These are phyloP conservation scores for Rhodinocichla rosea DNA, from an alignment of 2,113 vertebrate genomes.

Conservation along the genomic window DNA sequence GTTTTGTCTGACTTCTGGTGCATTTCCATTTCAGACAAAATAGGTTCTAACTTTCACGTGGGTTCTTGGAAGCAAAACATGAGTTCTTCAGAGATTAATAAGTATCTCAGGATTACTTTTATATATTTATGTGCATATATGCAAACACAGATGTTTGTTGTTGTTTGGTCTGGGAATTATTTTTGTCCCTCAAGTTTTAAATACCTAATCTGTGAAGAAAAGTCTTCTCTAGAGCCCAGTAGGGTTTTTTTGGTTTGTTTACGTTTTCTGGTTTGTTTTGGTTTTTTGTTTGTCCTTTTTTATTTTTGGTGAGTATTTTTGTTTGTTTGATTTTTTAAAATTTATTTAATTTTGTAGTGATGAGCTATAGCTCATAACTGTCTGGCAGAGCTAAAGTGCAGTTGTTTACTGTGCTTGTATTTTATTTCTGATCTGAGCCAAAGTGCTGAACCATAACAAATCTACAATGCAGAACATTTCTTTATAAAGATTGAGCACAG, in stretches of 20 bases:
- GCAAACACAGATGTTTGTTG: fast-evolving
- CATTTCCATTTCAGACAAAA: not conserved
- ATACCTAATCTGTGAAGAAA: not conserved
- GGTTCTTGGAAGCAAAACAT: not conserved
- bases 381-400: not conserved
- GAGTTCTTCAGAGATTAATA: not conserved
- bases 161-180: not conserved
- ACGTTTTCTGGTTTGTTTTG: not conserved
- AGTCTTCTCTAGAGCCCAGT: not conserved
- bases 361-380: not conserved
- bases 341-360: not conserved
- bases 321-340: too few relatives aligned
- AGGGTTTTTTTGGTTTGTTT: not conserved
- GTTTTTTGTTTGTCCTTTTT: not conserved
- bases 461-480: not conserved
- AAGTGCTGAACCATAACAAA: constrained; percentile 15
- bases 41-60: not conserved
- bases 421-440: constrained; percentile 4
- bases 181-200: not conserved
- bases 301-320: too few relatives aligned
- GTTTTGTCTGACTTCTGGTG: not conserved
- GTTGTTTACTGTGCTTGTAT: constrained; percentile 6
- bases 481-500: not conserved
- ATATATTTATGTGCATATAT: not conserved
- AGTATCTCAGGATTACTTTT: not conserved